A percentile compares a stretch with the other conserved stretches of the same genome.
These are phyloP conservation scores for Loripinus fragilis DNA, from an alignment of 2,888 invertebrate genomes.

Conservation along the genomic window DNA sequence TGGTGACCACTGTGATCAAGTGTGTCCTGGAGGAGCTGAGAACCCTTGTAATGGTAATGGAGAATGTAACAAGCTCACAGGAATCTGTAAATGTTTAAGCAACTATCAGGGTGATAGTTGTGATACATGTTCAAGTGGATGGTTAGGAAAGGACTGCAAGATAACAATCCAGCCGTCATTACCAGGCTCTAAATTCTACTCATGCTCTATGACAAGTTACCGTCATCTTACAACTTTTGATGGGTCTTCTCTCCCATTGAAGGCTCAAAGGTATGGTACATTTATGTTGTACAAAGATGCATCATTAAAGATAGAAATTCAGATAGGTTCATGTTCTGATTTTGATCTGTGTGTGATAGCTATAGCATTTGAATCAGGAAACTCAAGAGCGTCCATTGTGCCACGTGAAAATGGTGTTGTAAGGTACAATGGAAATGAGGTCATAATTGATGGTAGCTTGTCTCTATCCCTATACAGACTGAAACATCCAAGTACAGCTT, in stretches of 20 bases:
- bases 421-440: conserved; percentile 29
- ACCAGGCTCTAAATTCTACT: conserved; percentile 15
- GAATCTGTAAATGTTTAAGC: conserved; percentile 60
- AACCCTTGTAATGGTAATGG: conserved; percentile 65
- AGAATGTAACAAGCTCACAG: conserved; percentile 56
- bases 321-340: conserved; percentile 33
- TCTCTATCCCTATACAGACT: conserved; percentile 28
- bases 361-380: conserved; percentile 28
- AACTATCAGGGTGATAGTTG: conserved; percentile 63
- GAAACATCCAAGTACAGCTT: conserved; percentile 8
- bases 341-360: conserved; percentile 37
- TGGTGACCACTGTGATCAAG: conserved; percentile 56
- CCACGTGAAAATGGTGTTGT: conserved; percentile 41
- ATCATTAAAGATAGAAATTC: conserved; percentile 36
- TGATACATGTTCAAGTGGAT: conserved; percentile 56
- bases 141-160: conserved; percentile 65
- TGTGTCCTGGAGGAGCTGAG: conserved; percentile 64
- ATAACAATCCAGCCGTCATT: conserved; percentile 37
- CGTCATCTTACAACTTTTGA: conserved; percentile 65
- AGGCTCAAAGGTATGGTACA: conserved; percentile 29
- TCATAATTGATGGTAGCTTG: conserved; percentile 24
- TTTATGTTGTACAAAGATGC: conserved; percentile 35
- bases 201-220: conserved; percentile 56
- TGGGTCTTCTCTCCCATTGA: conserved; percentile 62
- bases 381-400: conserved; percentile 28